Conservation (phyloP, 2,888 invertebrate species). For the Phasia obesa region DNA sequence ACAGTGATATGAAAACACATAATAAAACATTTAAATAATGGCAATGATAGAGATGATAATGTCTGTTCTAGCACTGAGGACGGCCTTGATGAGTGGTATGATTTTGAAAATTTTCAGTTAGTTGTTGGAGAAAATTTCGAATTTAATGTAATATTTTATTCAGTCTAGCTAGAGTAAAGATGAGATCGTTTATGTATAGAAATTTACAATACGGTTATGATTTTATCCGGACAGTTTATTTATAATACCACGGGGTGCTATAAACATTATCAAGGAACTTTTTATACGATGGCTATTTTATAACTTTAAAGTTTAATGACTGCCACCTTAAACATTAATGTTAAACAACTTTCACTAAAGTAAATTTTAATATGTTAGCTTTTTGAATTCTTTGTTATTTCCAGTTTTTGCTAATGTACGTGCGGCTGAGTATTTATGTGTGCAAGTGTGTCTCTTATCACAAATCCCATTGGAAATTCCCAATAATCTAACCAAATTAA, state of each 20-base stretch:
- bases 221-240: no score
- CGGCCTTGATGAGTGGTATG: neutral
- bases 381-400: neutral
- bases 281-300: constrained; percentile 5
- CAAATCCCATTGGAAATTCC: constrained; percentile 78
- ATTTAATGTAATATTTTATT: constrained; percentile 16
- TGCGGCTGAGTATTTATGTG: neutral
- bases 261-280: neutral
- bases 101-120: neutral
- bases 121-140: neutral
- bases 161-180: neutral
- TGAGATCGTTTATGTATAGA: no score
- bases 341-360: constrained; percentile 20
- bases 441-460: constrained; percentile 38
- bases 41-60: constrained; percentile 9
- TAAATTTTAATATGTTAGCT: constrained; percentile 33
- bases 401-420: neutral
- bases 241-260: no score
- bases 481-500: constrained; percentile 81
- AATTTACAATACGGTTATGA: no score
- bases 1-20: constrained; percentile 42
- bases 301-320: constrained; percentile 12
- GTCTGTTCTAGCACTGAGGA: constrained; percentile 1
- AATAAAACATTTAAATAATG: constrained; percentile 51
- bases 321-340: neutral